These are phyloP conservation scores for Aphelocoma coerulescens DNA, from an alignment of 2,113 vertebrate genomes.

Conservation along the genomic window DNA sequence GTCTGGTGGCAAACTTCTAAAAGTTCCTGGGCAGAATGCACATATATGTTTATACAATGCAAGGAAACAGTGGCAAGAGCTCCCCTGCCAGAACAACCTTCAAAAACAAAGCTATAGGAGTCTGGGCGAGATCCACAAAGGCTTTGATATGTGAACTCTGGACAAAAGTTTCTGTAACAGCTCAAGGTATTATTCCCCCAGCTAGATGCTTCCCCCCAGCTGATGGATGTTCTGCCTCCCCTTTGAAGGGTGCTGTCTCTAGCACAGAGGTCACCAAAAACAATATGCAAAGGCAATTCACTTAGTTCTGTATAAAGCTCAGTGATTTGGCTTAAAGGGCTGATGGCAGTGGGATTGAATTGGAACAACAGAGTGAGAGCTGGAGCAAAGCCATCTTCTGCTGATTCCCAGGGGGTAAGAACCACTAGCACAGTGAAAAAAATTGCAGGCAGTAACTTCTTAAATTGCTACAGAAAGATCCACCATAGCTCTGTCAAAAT, in stretches of 20 bases:
- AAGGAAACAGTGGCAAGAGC: slow-evolving; percentile 29
- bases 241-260: not conserved
- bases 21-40: not conserved
- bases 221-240: not conserved
- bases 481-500: not conserved
- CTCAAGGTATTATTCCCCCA: not conserved
- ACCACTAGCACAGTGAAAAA: not conserved
- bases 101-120: not conserved
- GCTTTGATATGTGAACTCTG: not conserved
- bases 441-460: not conserved
- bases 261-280: not conserved
- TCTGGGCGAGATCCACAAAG: not conserved
- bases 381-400: not conserved
- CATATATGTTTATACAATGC: not conserved
- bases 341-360: not conserved
- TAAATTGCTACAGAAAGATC: not conserved
- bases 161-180: not conserved
- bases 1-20: not conserved
- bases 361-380: not conserved
- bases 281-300: not conserved
- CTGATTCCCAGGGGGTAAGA: not conserved
- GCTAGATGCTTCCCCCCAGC: not conserved
- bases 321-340: not conserved
- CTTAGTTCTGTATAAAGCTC: not conserved
- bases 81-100: slow-evolving; percentile 4